These are phyloP conservation scores for Hirtodrosophila cameraria DNA, from an alignment of 2,888 invertebrate species.

Conservation along the genomic window DNA sequence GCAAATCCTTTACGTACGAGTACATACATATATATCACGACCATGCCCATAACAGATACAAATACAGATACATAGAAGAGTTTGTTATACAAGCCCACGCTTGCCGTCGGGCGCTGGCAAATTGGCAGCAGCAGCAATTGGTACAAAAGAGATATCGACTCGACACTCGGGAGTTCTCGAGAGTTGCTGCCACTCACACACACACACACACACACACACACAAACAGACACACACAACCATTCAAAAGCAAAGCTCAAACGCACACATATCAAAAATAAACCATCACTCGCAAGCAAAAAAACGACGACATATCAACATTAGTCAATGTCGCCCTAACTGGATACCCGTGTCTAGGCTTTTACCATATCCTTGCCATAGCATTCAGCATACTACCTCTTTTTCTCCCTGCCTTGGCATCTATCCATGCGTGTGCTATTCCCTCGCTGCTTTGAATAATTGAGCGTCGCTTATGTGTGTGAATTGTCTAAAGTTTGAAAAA, in stretches of 20 bases:
- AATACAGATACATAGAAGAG: conserved; percentile 2
- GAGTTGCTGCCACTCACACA: conserved; percentile 4
- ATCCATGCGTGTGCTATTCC: conserved; percentile 15
- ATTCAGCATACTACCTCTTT: conserved; percentile 10
- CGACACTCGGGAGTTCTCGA: conserved; percentile 37
- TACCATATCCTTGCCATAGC: conserved; percentile 29
- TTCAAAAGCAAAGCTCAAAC: conserved; percentile 61
- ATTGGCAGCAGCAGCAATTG: conserved; percentile 62
- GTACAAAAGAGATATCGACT: conserved; percentile 65
- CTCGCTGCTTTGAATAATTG: conserved; percentile 69
- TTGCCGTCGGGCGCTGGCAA: conserved; percentile 55
- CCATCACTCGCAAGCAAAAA: conserved; percentile 45
- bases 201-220: conserved; percentile 6
- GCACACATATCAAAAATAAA: conserved; percentile 73
- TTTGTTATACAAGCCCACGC: conserved; percentile 39
- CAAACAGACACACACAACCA: conserved; percentile 16
- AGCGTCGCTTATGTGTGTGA: conserved; percentile 38
- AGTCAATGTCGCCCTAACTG: conserved; percentile 75
- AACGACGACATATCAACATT: conserved; percentile 75
- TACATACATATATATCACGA: conserved; percentile 56
- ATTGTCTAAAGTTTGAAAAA: conserved; percentile 75
- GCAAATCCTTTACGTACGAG: conserved; percentile 79
- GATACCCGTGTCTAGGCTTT: conserved; percentile 69
- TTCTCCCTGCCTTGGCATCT: conserved; percentile 5
- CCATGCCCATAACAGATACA: conserved; percentile 26